Conservation (phyloP, 2,888 invertebrate genomes). For the Mesorhabditis belari region DNA sequence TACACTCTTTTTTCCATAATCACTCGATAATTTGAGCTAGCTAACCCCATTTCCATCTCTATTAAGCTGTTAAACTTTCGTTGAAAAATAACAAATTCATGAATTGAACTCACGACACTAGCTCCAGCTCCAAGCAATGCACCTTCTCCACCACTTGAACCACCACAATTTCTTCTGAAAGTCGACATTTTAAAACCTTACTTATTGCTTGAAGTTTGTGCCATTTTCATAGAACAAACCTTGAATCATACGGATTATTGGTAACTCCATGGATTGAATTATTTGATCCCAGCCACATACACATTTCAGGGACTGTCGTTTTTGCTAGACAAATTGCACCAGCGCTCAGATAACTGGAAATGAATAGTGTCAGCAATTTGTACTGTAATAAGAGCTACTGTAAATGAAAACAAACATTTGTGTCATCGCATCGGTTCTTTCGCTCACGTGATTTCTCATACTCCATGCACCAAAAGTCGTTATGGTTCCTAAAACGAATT, state of each 20-base stretch:
- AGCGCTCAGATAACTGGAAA: neutral
- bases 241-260: neutral
- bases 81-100: too few relatives aligned
- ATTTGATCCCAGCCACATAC: neutral
- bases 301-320: neutral
- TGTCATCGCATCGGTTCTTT: neutral
- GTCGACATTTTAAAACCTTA: too few relatives aligned
- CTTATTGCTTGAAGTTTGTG: neutral
- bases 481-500: neutral
- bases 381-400: neutral
- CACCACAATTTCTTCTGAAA: neutral
- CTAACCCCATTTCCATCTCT: too few relatives aligned
- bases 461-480: neutral
- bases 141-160: neutral
- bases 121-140: neutral
- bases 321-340: neutral
- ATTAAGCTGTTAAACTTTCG: too few relatives aligned
- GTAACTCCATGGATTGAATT: neutral
- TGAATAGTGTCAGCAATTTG: neutral
- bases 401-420: too few relatives aligned
- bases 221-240: neutral
- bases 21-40: too few relatives aligned
- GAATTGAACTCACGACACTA: neutral
- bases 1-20: too few relatives aligned
- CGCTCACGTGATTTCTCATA: neutral